Conservation (phyloP, 2,888 invertebrate species). For the Hanleya hanleyi region DNA sequence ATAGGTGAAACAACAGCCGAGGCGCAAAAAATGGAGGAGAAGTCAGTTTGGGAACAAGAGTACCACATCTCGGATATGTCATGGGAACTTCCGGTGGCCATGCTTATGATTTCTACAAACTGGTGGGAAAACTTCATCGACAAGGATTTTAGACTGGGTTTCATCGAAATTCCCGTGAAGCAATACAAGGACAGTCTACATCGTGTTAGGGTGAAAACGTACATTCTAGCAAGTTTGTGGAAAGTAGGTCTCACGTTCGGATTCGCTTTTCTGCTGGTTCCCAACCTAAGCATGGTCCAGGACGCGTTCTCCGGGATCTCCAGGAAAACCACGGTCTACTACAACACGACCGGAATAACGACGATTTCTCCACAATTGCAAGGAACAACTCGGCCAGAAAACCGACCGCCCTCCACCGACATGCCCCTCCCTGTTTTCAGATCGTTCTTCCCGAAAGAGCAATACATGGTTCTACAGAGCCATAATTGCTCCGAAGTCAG, state of each 20-base stretch:
- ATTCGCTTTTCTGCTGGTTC: slow-evolving; percentile 53
- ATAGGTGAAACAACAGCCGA: background rate
- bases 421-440: background rate
- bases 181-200: slow-evolving; percentile 53
- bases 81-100: slow-evolving; percentile 80
- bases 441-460: background rate
- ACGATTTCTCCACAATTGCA: slow-evolving; percentile 12
- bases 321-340: background rate
- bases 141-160: slow-evolving; percentile 45
- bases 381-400: background rate
- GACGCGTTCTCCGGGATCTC: slow-evolving; percentile 26
- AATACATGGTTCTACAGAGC: slow-evolving; percentile 25
- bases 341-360: background rate
- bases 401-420: background rate
- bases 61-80: slow-evolving; percentile 43
- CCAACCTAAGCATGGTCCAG: slow-evolving; percentile 40
- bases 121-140: slow-evolving; percentile 90
- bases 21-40: background rate
- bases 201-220: slow-evolving; percentile 52
- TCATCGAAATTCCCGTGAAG: slow-evolving; percentile 42
- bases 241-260: slow-evolving; percentile 55
- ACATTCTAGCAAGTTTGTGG: slow-evolving; percentile 57
- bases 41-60: background rate
- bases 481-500: slow-evolving; percentile 34
- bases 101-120: slow-evolving; percentile 82